Base-by-base conservation (phyloP, 1,140 invertebrate genomes). In the Zaprionus africanus region DNA sequence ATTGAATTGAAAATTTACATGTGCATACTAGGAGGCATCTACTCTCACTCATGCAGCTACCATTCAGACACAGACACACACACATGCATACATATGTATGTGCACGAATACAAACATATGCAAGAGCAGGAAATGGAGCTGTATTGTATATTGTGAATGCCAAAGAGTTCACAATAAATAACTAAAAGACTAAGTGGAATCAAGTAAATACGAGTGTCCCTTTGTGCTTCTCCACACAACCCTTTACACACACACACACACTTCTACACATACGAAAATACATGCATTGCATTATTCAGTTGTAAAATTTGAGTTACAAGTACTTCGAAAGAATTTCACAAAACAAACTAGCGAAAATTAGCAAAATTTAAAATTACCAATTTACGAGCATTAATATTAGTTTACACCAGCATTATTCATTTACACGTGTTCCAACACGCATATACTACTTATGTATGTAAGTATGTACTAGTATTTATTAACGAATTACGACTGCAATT, bases 301-400 rank as follows among this genome's bases (percentile, higher is more conserved):
- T 76, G 46, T 68, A 62, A 86, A 70, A 66, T 81, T 78, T 88
- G 59, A 84, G 80, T 88, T 87, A 70, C 49, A 71, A 80, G 51
- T 69, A 61, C 61, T 72, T 73, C 62, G 57, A 87, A 88, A 73
- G 66, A 81, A 64, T 81, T 90, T 87, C 64, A 69, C 65, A 81
- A 73, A 79, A 69, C 49, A 76, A 80, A 71, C 83, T 90, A 90
- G 87, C 76, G 71, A 90, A 91, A 90, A 90, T 90, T 90, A 90
- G 86, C 86, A 90, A 90, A 90, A 90, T 91, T 91, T 72, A 87
- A 88, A 90, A 90, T 87, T 87, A 59, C 49, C 38, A 62, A 62
- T 62, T 75, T 75, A 69, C 28, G 73, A 69, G 53, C 67, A 70
- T 63, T 76, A 70, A 78, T 31, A 61, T 65, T 72, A 66, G 59